Evolutionary conservation across 2,797 vertebrate genomes (phyloP).

Genomic region (Chiroxiphia lanceolata): DNA sequence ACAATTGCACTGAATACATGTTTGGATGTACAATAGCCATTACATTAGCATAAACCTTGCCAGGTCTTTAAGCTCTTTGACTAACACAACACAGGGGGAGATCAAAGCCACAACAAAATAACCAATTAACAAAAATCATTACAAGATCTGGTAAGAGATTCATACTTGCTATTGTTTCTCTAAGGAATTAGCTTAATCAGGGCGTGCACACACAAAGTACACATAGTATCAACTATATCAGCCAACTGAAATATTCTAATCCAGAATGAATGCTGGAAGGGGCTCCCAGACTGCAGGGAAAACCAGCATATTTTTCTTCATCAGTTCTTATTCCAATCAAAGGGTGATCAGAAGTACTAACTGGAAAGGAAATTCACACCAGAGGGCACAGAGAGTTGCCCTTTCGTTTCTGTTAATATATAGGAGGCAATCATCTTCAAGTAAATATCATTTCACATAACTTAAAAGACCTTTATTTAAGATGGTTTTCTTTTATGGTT

Average conservation of each 20-base stretch:
- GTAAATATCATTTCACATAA: neutral
- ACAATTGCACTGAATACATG: neutral
- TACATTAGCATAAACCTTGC: neutral
- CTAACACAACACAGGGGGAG: neutral
- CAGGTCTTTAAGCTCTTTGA: neutral
- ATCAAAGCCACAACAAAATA: neutral
- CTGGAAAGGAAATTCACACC: neutral
- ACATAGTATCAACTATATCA: neutral
- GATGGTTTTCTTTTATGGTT: neutral
- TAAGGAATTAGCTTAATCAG: neutral
- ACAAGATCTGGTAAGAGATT: neutral
- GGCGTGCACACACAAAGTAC: neutral
- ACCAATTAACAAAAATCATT: conserved; percentile 28
- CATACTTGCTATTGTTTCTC: neutral
- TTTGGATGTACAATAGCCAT: neutral
- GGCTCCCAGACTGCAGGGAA: neutral
- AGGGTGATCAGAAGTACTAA: neutral
- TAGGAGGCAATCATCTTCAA: neutral
- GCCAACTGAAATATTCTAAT: neutral
- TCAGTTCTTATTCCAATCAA: neutral
- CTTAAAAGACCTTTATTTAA: neutral
- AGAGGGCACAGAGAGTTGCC: neutral
- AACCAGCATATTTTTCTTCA: neutral
- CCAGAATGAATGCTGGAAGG: neutral
- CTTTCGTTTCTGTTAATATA: neutral